Evolutionary conservation across 2,797 vertebrate genomes (phyloP).

Genomic region (Novumbra hubbsi): DNA sequence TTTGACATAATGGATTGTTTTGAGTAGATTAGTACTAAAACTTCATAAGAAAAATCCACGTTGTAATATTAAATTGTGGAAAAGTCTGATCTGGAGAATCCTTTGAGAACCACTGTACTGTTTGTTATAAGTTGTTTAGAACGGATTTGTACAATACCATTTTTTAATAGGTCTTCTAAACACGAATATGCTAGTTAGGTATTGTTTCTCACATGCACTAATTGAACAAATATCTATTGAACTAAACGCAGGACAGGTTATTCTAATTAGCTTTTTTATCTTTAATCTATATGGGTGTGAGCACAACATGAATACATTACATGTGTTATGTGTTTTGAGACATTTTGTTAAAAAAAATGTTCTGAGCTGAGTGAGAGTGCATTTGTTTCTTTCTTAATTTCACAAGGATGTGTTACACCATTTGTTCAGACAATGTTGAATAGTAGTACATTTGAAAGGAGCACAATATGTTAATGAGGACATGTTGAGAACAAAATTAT

Average conservation of each 20-base stretch:
- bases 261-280: not conserved
- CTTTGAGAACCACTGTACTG: too few species aligned
- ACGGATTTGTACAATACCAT: not conserved
- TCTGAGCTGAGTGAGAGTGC: slow-evolving; percentile 4
- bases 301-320: slow-evolving; percentile 7
- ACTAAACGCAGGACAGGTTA: slow-evolving; percentile 7
- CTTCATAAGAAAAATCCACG: too few species aligned
- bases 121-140: too few species aligned
- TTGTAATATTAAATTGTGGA: too few species aligned
- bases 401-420: slow-evolving; percentile 28
- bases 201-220: not conserved
- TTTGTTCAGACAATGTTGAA: not conserved
- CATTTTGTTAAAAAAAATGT: not conserved
- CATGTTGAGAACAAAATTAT: slow-evolving; percentile 29
- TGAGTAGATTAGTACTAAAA: too few species aligned
- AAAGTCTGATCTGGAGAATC: too few species aligned
- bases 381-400: slow-evolving; percentile 23
- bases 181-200: not conserved
- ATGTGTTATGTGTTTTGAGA: slow-evolving; percentile 26
- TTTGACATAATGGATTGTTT: too few species aligned
- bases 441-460: slow-evolving; percentile 24
- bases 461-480: slow-evolving; percentile 33
- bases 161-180: not conserved
- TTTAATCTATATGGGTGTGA: not conserved
- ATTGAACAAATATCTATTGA: not conserved